A percentile compares a stretch with the other conserved stretches of the same genome.
phyloP scores from a whole-genome alignment of 2,888 invertebrate genomes.

The Pristionchus exspectatus region DNA sequence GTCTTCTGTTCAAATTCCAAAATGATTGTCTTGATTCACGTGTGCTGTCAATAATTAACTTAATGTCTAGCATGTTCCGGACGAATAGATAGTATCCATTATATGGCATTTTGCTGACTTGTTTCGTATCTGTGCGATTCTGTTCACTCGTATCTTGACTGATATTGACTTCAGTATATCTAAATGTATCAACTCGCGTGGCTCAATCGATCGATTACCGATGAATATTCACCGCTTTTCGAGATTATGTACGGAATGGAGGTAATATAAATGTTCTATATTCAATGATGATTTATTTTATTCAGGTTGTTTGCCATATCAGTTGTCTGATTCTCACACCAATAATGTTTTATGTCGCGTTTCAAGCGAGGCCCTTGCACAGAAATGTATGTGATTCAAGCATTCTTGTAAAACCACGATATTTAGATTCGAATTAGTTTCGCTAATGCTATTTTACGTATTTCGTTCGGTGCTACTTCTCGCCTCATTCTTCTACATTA shows the following conservation, averaged over 20 bases:
- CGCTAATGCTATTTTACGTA: background rate
- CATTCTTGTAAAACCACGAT: background rate
- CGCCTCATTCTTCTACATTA: background rate
- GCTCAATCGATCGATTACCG: conserved; percentile 31
- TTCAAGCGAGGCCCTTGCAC: background rate
- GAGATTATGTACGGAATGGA: conserved; percentile 21
- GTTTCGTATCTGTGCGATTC: too few relatives aligned
- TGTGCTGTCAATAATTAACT: too few relatives aligned
- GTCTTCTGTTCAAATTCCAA: too few relatives aligned
- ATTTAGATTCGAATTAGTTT: background rate
- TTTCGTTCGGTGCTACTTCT: background rate
- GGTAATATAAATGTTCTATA: background rate
- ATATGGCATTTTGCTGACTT: too few relatives aligned
- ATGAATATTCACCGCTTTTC: background rate
- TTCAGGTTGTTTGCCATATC: background rate
- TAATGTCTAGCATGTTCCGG: too few relatives aligned
- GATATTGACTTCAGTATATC: too few relatives aligned
- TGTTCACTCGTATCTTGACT: too few relatives aligned
- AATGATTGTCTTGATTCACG: too few relatives aligned
- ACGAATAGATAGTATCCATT: too few relatives aligned
- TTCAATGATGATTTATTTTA: too few relatives aligned
- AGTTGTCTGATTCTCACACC: background rate
- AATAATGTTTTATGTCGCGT: background rate
- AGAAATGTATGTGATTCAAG: background rate
- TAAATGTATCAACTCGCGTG: conserved; percentile 25